Percentiles rank a stretch among this genome's conserved stretches.
These are phyloP conservation scores for Trichopoda pennipes DNA, from an alignment of 2,888 invertebrate genomes.

Conservation along the genomic window DNA sequence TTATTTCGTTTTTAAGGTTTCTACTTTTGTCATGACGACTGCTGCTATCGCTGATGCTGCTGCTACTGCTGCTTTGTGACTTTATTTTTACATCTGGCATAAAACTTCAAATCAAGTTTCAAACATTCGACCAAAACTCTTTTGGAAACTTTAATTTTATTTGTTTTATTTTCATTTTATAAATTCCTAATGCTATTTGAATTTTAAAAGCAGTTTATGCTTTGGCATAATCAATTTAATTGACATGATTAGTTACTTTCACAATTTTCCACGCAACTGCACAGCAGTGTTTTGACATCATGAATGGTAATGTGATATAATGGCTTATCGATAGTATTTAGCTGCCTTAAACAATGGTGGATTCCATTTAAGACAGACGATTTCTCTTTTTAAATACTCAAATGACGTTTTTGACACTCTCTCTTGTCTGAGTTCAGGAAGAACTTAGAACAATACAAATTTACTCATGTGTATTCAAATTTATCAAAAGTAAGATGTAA, in stretches of 20 bases:
- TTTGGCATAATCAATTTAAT: slow-evolving; percentile 26
- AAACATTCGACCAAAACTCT: slow-evolving; percentile 57
- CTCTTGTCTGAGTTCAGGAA: too few species aligned
- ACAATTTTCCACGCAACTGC: background rate
- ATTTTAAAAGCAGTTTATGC: background rate
- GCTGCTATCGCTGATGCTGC: background rate
- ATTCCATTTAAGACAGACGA: too few species aligned
- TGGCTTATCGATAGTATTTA: too few species aligned
- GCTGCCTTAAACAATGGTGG: too few species aligned
- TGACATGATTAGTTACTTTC: slow-evolving; percentile 6
- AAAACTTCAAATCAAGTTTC: slow-evolving; percentile 66
- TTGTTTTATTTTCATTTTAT: slow-evolving; percentile 11
- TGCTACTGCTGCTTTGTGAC: background rate
- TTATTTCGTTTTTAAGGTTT: slow-evolving; percentile 2
- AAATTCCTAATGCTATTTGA: slow-evolving; percentile 16
- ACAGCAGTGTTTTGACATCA: too few species aligned
- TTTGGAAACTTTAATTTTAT: slow-evolving; percentile 43
- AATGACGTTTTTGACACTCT: too few species aligned
- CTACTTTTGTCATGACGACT: background rate
- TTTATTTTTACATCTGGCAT: slow-evolving; percentile 19
- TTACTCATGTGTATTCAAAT: too few species aligned
- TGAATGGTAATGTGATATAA: too few species aligned
- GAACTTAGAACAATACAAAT: too few species aligned
- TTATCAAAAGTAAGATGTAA: too few species aligned
- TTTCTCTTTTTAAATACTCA: too few species aligned